Percentiles rank a stretch among this genome's conserved stretches.
Evolutionary conservation across 2,888 invertebrate genomes (phyloP).

Genomic region (Hypomecis punctinalis): DNA sequence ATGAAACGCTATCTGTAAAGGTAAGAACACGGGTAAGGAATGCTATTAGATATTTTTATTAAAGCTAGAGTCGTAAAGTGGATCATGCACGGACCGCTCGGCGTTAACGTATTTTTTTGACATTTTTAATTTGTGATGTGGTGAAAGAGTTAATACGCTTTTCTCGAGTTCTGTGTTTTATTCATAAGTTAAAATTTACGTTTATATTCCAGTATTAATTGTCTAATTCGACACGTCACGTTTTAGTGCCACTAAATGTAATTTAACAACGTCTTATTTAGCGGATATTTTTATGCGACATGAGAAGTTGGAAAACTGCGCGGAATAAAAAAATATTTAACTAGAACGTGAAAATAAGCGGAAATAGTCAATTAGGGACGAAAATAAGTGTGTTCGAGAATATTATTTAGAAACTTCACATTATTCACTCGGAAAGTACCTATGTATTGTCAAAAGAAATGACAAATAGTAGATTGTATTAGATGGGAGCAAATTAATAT

Average conservation of each 20-base stretch:
- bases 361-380: not conserved
- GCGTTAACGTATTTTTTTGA: conserved; percentile 57
- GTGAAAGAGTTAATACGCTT: conserved; percentile 53
- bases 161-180: conserved; percentile 41
- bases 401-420: too few relatives aligned
- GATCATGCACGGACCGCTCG: conserved; percentile 63
- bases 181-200: conserved; percentile 32
- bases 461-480: too few relatives aligned
- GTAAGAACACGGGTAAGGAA: conserved; percentile 69
- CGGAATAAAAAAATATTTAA: conserved; percentile 13
- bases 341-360: not conserved
- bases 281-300: conserved; percentile 26
- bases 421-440: too few relatives aligned
- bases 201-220: conserved; percentile 37
- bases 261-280: conserved; percentile 41
- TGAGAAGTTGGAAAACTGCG: conserved; percentile 25
- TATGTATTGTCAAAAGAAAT: too few relatives aligned
- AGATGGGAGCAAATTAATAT: too few relatives aligned
- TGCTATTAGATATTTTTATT: conserved; percentile 79
- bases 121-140: conserved; percentile 63
- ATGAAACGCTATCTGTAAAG: conserved; percentile 58
- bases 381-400: too few relatives aligned
- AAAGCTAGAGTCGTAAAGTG: conserved; percentile 71
- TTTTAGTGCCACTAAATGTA: conserved; percentile 41
- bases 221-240: conserved; percentile 38